These are phyloP conservation scores for Phrynocephalus forsythii DNA, from an alignment of 2,797 vertebrate genomes.

Conservation along the genomic window DNA sequence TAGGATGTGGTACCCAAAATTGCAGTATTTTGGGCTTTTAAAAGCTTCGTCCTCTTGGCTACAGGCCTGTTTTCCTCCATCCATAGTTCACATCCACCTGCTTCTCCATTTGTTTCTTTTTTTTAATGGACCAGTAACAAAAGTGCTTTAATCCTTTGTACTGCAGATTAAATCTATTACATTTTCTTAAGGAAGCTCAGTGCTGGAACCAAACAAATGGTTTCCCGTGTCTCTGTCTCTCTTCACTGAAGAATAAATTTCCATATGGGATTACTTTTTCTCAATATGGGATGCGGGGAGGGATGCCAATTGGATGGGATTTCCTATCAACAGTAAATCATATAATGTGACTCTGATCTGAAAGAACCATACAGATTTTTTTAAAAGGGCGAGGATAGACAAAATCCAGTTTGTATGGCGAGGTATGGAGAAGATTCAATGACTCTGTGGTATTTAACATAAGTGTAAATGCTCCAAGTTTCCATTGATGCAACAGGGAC, in stretches of 20 bases:
- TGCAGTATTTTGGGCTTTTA: conserved; percentile 55
- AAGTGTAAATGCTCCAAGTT: too few relatives aligned
- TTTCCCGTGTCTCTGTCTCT: conserved; percentile 58
- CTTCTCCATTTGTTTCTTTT: conserved; percentile 20
- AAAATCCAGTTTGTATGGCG: background rate
- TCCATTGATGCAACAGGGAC: too few relatives aligned
- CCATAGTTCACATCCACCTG: conserved; percentile 34
- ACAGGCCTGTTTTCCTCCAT: conserved; percentile 51
- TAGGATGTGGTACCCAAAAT: conserved; percentile 46
- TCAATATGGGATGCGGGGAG: background rate
- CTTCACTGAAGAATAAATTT: conserved; percentile 39
- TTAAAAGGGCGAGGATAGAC: conserved; percentile 40
- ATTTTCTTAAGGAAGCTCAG: conserved; percentile 68
- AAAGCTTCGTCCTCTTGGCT: conserved; percentile 48
- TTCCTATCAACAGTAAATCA: conserved; percentile 28
- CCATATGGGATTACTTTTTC: conserved; percentile 51
- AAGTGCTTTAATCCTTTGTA: conserved; percentile 65
- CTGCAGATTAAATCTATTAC: conserved; percentile 66
- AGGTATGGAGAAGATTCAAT: too few relatives aligned
- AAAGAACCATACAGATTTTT: conserved; percentile 50
- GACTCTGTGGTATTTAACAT: too few relatives aligned
- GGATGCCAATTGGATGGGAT: background rate
- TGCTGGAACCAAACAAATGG: conserved; percentile 62
- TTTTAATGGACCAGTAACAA: conserved; percentile 63
- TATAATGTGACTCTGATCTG: background rate